Conservation (phyloP, 2,797 vertebrate species). For the Syndactyla subalaris region DNA sequence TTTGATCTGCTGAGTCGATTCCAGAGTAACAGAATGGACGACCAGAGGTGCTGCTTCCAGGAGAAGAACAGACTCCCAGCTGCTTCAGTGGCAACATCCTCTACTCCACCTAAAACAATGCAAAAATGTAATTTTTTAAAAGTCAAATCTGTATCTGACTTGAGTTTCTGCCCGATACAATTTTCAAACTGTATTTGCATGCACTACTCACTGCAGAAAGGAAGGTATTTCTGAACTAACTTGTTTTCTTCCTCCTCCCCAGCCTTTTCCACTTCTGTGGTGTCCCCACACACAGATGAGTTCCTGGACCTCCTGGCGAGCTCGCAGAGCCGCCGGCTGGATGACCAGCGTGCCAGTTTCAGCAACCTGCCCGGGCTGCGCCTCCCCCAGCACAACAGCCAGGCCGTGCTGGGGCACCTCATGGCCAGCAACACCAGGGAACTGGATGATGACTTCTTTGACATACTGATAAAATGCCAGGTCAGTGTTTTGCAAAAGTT, state of each 20-base stretch:
- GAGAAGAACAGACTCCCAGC: slow-evolving; percentile 75
- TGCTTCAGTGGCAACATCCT: slow-evolving; percentile 63
- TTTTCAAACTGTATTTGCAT: background rate
- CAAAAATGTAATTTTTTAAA: slow-evolving; percentile 82
- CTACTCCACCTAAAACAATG: slow-evolving; percentile 77
- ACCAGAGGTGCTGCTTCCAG: slow-evolving; percentile 90
- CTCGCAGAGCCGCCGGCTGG: slow-evolving; percentile 83
- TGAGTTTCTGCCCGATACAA: background rate
- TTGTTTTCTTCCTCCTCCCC: background rate
- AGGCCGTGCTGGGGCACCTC: slow-evolving; percentile 83
- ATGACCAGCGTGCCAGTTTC: slow-evolving; percentile 86
- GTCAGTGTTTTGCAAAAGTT: slow-evolving; percentile 63
- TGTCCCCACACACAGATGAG: slow-evolving; percentile 87
- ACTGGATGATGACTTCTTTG: slow-evolving; percentile 93
- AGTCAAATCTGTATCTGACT: background rate
- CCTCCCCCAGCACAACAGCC: slow-evolving; percentile 77
- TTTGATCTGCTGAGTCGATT: slow-evolving; percentile 96
- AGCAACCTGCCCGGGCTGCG: slow-evolving; percentile 86
- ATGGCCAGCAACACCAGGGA: slow-evolving; percentile 82
- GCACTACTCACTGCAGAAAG: rapidly evolving
- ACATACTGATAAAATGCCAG: slow-evolving; percentile 94
- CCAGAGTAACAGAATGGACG: slow-evolving; percentile 98
- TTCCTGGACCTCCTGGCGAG: slow-evolving; percentile 92
- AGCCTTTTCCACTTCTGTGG: slow-evolving; percentile 82
- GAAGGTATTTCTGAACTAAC: background rate